A percentile compares a stretch with the other conserved stretches of the same genome.
Conservation (phyloP, 2,888 invertebrate genomes). For the Meiosimyza platycephala region DNA sequence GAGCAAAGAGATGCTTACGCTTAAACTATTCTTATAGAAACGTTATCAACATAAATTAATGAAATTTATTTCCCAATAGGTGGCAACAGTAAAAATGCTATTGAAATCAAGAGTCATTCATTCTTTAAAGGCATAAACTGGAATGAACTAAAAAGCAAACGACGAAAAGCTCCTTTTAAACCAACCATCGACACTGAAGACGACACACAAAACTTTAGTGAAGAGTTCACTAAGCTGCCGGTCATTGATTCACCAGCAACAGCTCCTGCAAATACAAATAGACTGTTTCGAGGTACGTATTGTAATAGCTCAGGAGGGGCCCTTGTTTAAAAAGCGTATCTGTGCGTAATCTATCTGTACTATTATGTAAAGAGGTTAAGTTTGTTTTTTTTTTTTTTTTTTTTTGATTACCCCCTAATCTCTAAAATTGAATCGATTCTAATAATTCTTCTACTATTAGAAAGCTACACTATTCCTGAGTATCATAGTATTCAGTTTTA, state of each 20-base stretch:
- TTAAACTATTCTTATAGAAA: too few species aligned
- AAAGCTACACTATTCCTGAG: too few species aligned
- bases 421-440: too few species aligned
- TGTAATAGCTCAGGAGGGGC: constrained; percentile 52
- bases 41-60: not conserved
- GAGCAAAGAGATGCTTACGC: too few species aligned
- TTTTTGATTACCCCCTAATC: too few species aligned
- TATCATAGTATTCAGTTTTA: too few species aligned
- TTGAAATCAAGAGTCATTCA: constrained; percentile 88
- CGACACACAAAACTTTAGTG: constrained; percentile 96
- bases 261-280: constrained; percentile 85
- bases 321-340: too few species aligned
- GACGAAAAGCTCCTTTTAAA: constrained; percentile 87
- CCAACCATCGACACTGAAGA: constrained; percentile 88
- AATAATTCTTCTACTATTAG: too few species aligned
- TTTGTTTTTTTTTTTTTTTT: too few species aligned
- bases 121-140: constrained; percentile 89
- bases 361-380: too few species aligned
- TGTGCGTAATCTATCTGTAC: too few species aligned
- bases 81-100: constrained; percentile 84
- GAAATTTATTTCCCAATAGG: constrained; percentile 66
- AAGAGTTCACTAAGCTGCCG: constrained; percentile 94
- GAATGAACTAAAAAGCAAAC: constrained; percentile 82
- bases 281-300: constrained; percentile 79
- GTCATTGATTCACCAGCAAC: constrained; percentile 93